Base-by-base conservation (phyloP, 2,888 invertebrate species). In the Phalera bucephala region DNA sequence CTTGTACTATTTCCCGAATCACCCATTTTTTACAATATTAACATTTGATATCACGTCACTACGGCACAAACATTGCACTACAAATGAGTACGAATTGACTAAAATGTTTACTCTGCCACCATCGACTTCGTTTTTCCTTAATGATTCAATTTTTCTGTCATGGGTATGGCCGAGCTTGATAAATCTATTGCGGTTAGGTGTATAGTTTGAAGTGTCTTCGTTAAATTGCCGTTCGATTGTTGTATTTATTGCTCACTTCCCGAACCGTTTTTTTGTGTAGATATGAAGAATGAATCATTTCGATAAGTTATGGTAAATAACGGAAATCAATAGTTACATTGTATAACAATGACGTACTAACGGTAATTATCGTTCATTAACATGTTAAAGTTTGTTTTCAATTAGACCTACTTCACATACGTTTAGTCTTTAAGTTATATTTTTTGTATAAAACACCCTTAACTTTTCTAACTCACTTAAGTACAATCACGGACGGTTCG, bases 401-500 rank as follows among this genome's bases (percentile, higher is more conserved):
- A n/a, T n/a, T n/a, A n/a, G n/a, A n/a, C n/a, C n/a, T n/a, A n/a
- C n/a, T n/a, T n/a, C n/a, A n/a, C n/a, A n/a, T n/a, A 25, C 12
- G 8, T 8, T 25, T 6, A 17, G 17, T 17, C 2, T 28, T 38
- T 38, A 37, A 57, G 42, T 45, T 58, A 67, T 48, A 45, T 52
- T n/a, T n/a, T n/a, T 42, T 31, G 55, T 70, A 64, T 56, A 66
- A 67, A 63, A 52, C 46, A 40, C 52, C 55, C 45, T 52, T 54
- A 57, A 58, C 43, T 14, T 25, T 25, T 48, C 51, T 48, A 50
- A 54, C 52, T 49, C 54, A 66, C 59, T 13, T 44, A 75, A 79
- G 71, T 80, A 83, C 78, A 79, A 72, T 78, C 83, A 74, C 82
- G 89, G 88, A 88, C 88, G 88, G 88, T 80, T 80, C 74, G 66